Percentiles rank a stretch among this genome's conserved stretches.
These are phyloP conservation scores for Alcedo quadribrachys DNA, from an alignment of 2,797 vertebrate genomes.

Conservation along the genomic window DNA sequence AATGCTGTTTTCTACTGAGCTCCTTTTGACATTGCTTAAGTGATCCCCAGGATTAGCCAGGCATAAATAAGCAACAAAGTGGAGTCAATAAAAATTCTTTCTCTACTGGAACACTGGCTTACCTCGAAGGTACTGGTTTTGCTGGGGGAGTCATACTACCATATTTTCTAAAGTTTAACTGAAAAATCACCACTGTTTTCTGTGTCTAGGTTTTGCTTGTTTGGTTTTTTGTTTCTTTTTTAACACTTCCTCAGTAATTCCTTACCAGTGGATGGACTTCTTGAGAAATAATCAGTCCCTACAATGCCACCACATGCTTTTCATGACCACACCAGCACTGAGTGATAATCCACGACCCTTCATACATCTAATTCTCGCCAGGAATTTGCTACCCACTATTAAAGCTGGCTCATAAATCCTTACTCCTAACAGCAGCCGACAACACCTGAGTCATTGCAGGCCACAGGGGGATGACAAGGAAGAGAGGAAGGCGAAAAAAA, in stretches of 20 bases:
- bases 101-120: background rate
- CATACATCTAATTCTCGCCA: background rate
- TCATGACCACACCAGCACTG: background rate
- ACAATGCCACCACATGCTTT: background rate
- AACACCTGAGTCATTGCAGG: constrained; percentile 16
- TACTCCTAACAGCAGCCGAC: constrained; percentile 9
- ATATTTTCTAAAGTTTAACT: constrained; percentile 10
- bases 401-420: constrained; percentile 49
- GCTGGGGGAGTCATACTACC: background rate
- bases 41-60: background rate
- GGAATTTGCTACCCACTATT: background rate
- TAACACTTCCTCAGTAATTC: background rate
- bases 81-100: background rate
- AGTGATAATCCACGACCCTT: background rate
- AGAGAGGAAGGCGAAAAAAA: background rate
- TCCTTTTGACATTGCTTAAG: background rate
- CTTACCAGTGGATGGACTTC: background rate
- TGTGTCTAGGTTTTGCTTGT: background rate
- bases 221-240: background rate
- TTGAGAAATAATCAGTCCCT: constrained; percentile 13
- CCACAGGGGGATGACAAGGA: background rate
- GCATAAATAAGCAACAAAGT: constrained; percentile 13
- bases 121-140: background rate
- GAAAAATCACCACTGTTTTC: background rate
- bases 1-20: constrained; percentile 8